Base-by-base conservation (phyloP, 2,888 invertebrate genomes). In the Eristalinus sepulchralis region DNA sequence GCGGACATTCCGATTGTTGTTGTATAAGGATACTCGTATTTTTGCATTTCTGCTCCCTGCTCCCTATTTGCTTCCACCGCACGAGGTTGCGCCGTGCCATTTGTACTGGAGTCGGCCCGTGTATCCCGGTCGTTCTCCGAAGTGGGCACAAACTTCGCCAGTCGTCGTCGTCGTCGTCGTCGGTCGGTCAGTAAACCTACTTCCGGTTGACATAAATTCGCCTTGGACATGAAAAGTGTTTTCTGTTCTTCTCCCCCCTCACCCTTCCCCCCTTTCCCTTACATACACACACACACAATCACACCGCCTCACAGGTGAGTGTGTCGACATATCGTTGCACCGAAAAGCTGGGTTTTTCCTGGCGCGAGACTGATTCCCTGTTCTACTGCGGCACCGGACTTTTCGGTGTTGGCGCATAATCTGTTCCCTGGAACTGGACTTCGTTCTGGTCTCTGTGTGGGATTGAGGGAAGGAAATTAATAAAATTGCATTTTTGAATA, bases 141-240 rank as follows among this genome's bases (percentile, higher is more conserved):
- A 86, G 83, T 86, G 71, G 86, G 81, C 82, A 82, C 27, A 83
- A 67, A 88, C 77, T 76, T 72, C 72, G 80, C 88, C 91, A 27
- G 27, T 27, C 27, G n/a, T n/a, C n/a, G n/a, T n/a, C n/a, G n/a
- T n/a, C n/a, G n/a, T n/a, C n/a, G n/a, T n/a, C n/a, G 91, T 92
- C 92, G 47, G 47, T 47, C 47, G 92, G 92, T 92, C 92, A 92
- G 92, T 92, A 93, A 92, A 92, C 93, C 92, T 91, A 91, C 92
- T 92, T 92, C 92, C 92, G 92, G 92, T 92, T 92, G 92, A 91
- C 92, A 92, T 92, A 92, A 92, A 92, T 92, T 92, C 91, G 90
- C 91, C 90, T 91, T 91, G 93, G 92, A 92, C 92, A 92, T 92
- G 93, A 93, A 90, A 92, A 92, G 83, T 82, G 75, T 73, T 88